phyloP scores from a whole-genome alignment of 2,113 vertebrate species.

The Limnothrissa miodon region DNA sequence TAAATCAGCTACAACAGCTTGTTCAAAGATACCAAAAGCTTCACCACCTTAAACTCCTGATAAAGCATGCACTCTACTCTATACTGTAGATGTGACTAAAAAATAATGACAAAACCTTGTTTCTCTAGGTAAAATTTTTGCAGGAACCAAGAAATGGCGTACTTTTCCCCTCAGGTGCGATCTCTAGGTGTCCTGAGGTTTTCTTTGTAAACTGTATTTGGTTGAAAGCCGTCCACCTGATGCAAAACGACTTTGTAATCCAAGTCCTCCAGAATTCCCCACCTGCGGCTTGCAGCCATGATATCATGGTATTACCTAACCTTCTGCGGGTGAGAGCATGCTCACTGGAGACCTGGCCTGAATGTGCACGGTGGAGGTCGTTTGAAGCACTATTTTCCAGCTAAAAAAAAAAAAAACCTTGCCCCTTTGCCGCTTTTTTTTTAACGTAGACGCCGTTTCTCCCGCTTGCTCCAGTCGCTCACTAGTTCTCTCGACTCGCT shows the following conservation, averaged over 20 bases:
- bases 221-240: conserved; percentile 54
- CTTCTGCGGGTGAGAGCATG: conserved; percentile 51
- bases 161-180: conserved; percentile 5
- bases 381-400: conserved; percentile 35
- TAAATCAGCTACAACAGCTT: background rate
- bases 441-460: background rate
- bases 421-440: background rate
- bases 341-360: conserved; percentile 63
- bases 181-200: background rate
- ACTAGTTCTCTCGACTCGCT: conserved; percentile 34
- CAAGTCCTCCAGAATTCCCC: conserved; percentile 54
- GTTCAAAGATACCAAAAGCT: background rate
- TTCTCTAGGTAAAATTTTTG: background rate
- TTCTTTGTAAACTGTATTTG: conserved; percentile 49
- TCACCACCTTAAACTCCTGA: background rate
- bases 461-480: background rate
- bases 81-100: background rate
- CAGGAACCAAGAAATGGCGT: background rate
- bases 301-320: conserved; percentile 68
- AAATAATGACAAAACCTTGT: background rate
- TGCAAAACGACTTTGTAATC: conserved; percentile 34
- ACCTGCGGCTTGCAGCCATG: conserved; percentile 62
- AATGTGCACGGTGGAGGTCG: conserved; percentile 50
- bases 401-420: conserved; percentile 17
- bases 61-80: background rate